A percentile compares a stretch with the other conserved stretches of the same genome.
Conservation (phyloP, 53 echinoderm and acorn worm genomes). For the Pentamera pediparva region DNA sequence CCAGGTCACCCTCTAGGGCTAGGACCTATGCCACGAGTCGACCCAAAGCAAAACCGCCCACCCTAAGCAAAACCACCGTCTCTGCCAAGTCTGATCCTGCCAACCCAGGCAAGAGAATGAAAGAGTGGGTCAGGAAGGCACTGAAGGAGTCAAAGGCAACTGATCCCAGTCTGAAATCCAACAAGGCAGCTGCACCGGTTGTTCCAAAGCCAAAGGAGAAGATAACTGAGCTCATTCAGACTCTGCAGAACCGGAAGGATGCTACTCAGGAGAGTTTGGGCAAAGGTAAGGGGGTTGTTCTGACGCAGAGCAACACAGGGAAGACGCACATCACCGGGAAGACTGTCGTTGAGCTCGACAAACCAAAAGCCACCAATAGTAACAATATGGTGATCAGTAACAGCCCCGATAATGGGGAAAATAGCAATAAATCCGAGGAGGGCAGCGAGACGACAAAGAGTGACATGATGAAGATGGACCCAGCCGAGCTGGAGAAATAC, state of each 20-base stretch:
- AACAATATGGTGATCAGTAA: background rate
- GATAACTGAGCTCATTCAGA: constrained; percentile 79
- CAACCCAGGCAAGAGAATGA: constrained; percentile 37
- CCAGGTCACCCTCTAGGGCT: constrained; percentile 31
- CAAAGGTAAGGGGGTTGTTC: constrained; percentile 75
- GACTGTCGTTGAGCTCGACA: constrained; percentile 48
- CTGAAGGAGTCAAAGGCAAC: constrained; percentile 78
- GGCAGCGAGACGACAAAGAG: background rate
- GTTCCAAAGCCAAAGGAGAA: constrained; percentile 71
- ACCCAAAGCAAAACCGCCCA: constrained; percentile 5
- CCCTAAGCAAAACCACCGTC: background rate
- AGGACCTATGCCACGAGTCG: background rate
- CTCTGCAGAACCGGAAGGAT: constrained; percentile 67
- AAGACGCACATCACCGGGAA: constrained; percentile 62
- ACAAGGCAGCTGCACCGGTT: constrained; percentile 45
- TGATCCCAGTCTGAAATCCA: constrained; percentile 69
- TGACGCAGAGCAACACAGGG: constrained; percentile 65
- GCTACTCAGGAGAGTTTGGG: constrained; percentile 59
- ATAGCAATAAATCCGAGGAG: background rate
- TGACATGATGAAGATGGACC: constrained; percentile 72
- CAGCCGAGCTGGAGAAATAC: constrained; percentile 98
- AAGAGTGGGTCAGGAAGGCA: constrained; percentile 84
- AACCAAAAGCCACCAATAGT: constrained; percentile 2
- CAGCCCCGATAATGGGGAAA: background rate
- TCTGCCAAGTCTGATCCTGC: constrained; percentile 1